phyloP scores from a whole-genome alignment of 1,140 invertebrate species.

The Triops longicaudatus region DNA sequence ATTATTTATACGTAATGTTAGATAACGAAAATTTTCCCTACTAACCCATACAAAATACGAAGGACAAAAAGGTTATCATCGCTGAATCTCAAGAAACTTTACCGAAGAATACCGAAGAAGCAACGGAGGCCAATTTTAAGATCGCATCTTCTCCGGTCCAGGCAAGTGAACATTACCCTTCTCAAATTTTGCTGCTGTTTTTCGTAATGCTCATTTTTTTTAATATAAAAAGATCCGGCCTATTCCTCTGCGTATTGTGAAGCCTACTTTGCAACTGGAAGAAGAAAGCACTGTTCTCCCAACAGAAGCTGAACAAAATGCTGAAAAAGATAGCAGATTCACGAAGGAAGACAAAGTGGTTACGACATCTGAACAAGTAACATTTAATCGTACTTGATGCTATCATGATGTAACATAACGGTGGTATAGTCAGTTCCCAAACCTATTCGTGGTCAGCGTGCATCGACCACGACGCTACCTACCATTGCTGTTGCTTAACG shows the following conservation, averaged over 20 bases:
- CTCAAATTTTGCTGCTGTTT: not conserved
- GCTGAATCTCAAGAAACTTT: not conserved
- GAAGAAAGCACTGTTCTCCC: not conserved
- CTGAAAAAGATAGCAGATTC: not conserved
- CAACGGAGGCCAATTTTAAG: not conserved
- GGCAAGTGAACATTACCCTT: not conserved
- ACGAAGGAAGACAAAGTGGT: not conserved
- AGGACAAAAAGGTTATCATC: not conserved
- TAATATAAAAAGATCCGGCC: not conserved
- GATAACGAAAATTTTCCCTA: not conserved
- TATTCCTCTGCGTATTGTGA: not conserved
- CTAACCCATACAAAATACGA: not conserved
- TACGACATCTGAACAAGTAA: not conserved
- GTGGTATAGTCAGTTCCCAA: not conserved
- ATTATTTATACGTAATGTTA: not conserved
- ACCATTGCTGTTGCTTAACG: not conserved
- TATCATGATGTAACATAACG: not conserved
- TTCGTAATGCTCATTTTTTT: not conserved
- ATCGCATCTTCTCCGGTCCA: not conserved
- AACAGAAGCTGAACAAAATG: not conserved
- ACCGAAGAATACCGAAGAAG: not conserved
- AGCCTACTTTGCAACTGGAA: not conserved
- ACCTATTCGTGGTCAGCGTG: slow-evolving; percentile 1
- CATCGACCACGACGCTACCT: not conserved
- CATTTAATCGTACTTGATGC: not conserved